Conservation (phyloP, 1,140 invertebrate genomes). For the Theocolax elegans region DNA sequence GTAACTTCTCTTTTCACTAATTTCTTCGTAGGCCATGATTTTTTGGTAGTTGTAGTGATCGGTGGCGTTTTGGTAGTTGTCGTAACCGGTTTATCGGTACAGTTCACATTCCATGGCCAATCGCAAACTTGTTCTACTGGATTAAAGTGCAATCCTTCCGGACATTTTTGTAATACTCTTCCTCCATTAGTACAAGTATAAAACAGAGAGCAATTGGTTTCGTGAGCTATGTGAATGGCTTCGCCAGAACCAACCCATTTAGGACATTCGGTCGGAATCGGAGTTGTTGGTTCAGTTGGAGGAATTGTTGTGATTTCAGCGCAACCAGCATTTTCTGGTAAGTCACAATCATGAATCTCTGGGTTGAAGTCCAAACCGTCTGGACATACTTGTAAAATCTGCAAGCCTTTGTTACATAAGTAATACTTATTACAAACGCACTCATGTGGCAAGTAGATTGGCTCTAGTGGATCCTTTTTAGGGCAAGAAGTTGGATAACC, state of each 20-base stretch:
- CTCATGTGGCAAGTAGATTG: constrained; percentile 12
- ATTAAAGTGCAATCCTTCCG: constrained; percentile 17
- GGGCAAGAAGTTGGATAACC: constrained; percentile 22
- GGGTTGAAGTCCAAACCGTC: constrained; percentile 1
- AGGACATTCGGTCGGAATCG: background rate
- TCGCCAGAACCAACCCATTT: background rate
- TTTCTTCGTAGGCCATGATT: background rate
- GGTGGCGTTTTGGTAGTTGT: background rate
- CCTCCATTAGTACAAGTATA: background rate
- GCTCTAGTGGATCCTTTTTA: background rate
- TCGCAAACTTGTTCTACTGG: constrained; percentile 13
- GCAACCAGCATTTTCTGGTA: constrained; percentile 6
- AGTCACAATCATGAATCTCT: background rate
- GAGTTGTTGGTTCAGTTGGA: background rate
- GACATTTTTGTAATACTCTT: background rate
- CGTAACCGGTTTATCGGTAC: background rate
- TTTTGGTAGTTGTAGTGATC: no score
- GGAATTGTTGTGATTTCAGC: background rate
- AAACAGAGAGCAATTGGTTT: constrained; percentile 9
- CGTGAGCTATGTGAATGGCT: constrained; percentile 20
- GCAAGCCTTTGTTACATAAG: background rate
- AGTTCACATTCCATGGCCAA: constrained; percentile 20
- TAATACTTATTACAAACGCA: constrained; percentile 24
- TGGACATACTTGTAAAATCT: constrained; percentile 6
- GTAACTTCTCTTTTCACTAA: background rate